A percentile compares a stretch with the other conserved stretches of the same genome.
Evolutionary conservation across 2,113 vertebrate genomes (phyloP).

Genomic region (Psittacara wagleri): DNA sequence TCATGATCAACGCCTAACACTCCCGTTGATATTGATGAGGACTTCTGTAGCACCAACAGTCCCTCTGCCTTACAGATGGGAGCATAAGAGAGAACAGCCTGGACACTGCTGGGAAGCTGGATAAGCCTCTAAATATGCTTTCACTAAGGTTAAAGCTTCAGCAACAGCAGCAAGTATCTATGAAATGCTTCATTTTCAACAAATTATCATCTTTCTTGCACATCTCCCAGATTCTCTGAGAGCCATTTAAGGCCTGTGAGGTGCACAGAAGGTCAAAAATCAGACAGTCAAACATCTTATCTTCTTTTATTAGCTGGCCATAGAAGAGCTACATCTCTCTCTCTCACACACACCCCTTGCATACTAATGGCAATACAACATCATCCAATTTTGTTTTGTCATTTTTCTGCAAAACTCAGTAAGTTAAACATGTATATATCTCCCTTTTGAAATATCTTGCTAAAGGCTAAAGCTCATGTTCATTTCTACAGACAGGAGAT

Average conservation of each 20-base stretch:
- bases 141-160: not conserved
- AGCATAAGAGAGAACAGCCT: not conserved
- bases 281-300: not conserved
- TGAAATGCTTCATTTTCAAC: not conserved
- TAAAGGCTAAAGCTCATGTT: conserved; percentile 35
- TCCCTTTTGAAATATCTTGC: not conserved
- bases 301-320: not conserved
- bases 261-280: not conserved
- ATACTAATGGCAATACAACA: not conserved
- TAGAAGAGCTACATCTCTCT: not conserved
- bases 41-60: not conserved
- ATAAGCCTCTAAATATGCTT: not conserved
- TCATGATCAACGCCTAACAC: accelerated
- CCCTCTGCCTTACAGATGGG: accelerated
- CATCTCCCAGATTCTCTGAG: not conserved
- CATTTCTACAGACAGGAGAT: conserved; percentile 19
- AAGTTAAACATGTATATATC: not conserved
- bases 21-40: accelerated
- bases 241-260: not conserved
- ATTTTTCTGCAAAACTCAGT: not conserved
- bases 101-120: not conserved
- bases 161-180: not conserved
- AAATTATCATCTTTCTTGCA: not conserved
- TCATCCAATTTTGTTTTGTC: not conserved
- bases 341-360: not conserved